Base-by-base conservation (phyloP, 2,797 vertebrate species). In the Toxotes lorentzi region DNA sequence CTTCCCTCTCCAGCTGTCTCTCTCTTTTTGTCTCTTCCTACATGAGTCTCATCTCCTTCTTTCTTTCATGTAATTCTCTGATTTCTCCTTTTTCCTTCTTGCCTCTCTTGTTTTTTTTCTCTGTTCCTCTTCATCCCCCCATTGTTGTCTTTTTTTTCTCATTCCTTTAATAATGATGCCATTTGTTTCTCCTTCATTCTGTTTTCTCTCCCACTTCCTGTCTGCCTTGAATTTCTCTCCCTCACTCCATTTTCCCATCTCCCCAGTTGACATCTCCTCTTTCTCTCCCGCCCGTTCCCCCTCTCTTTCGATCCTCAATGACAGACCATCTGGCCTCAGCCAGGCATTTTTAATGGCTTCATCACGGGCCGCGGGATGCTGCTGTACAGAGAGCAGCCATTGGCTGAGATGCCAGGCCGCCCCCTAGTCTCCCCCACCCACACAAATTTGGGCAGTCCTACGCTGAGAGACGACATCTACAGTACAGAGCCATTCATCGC, bases 321-420 rank as follows among this genome's bases (percentile, higher is more conserved):
- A 89, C 88, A 86, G 85, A 88, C 93, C 94, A 95, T 94, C 93
- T 94, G 93, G 93, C 89, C 90, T 87, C 89, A 87, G 86, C 90
- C 87, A 84, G 90, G 90, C 88, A 93, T 94, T 90, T 94, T 92
- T 93, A 94, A 94, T 93, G 90, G 90, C 89, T 92, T 93, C 89
- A 93, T 94, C 91, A 92, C 69, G 64, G 89, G 79, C 82, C 9
- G 73, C 58, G 63, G 88, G 85, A 90, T 70, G 80, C 81, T 86
- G 88, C 71, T 68, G 72, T 83, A 83, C 69, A 61, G 40, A 82
- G 80, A 86, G 67, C 85, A 75, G 80, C 41, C 81, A 92, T 88
- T 91, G 86, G 82, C 73, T 83, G 74, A 81, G 54, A 24, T 13
- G 73, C 72, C 76, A 38, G 51, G 65, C 77, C 59, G 53, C 73